These are phyloP conservation scores for Lepidurus arcticus DNA, from an alignment of 1,140 invertebrate genomes.

Conservation along the genomic window DNA sequence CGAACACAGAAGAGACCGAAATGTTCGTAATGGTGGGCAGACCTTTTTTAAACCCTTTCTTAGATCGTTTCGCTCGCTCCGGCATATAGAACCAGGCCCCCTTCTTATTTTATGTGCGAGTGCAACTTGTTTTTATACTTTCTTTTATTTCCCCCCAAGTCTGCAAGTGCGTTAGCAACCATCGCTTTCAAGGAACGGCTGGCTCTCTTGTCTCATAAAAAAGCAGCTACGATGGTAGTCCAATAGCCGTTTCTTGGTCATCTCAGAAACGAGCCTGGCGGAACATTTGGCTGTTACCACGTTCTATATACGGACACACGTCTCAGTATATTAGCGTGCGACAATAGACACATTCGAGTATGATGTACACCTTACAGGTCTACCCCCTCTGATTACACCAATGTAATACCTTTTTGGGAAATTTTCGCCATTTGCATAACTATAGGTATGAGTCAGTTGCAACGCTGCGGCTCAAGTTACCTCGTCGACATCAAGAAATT, in stretches of 20 bases:
- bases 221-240: background rate
- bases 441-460: background rate
- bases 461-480: background rate
- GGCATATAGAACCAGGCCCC: background rate
- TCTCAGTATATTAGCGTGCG: background rate
- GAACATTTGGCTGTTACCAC: background rate
- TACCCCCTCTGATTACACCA: background rate
- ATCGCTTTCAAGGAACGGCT: background rate
- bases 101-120: conserved; percentile 11
- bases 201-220: background rate
- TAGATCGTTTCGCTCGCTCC: background rate
- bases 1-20: conserved; percentile 11
- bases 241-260: background rate
- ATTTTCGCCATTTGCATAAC: background rate
- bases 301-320: background rate
- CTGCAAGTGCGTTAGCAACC: conserved; percentile 1
- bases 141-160: background rate
- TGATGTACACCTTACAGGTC: background rate
- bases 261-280: background rate
- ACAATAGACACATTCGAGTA: background rate
- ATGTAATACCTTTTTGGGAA: background rate
- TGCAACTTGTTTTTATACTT: conserved; percentile 16
- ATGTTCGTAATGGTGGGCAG: conserved; percentile 3
- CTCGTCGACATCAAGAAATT: background rate
- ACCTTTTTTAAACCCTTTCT: background rate